Evolutionary conservation across 2,113 vertebrate genomes (phyloP), one percentile per base, ranked within the genome.

Genomic region (Tetraodon nigroviridis): DNA sequence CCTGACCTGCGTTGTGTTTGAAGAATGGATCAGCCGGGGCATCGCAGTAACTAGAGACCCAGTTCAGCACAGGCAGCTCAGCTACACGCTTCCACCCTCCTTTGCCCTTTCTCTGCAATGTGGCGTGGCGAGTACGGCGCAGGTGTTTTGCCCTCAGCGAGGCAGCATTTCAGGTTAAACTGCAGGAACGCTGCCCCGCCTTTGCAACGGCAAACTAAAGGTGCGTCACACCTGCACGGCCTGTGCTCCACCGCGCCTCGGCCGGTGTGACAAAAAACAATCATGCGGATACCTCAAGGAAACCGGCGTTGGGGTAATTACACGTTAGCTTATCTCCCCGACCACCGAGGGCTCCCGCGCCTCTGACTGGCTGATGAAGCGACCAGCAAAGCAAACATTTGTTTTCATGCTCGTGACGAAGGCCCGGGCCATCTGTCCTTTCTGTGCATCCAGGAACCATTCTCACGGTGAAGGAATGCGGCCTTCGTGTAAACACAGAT

Each of bases 131-230:
- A 83, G 64, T 44, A 65, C 53, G 58, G 67, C 46, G 47, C 87
- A 90, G 88, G 88, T 90, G 88, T 90, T 90, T 85, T 79, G 83
- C 84, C 82, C 74, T 79, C 67, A 87, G 86, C 87, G 52, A 89
- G 64, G 82, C 67, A 80, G 68, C 75, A 87, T 83, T 86, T 82
- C 84, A 86, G 83, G 84, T 86, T 84, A 77, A 86, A 84, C 84
- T 65, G 81, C 77, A 76, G 75, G 73, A 85, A 75, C 71, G 73
- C 80, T 42, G 84, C 87, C 84, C 84, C 85, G 51, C 87, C 87
- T 71, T 73, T 45, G 17, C 70, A 54, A 52, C 18, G 32, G 62
- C 61, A 86, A 86, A 78, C 65, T 49, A 40, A 55, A 79, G 61
- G 81, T 73, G 64, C 71, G 46, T 80, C 80, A 82, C 81, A 75